These are phyloP conservation scores for Cairina moschata DNA, from an alignment of 2,113 vertebrate species.

Conservation along the genomic window DNA sequence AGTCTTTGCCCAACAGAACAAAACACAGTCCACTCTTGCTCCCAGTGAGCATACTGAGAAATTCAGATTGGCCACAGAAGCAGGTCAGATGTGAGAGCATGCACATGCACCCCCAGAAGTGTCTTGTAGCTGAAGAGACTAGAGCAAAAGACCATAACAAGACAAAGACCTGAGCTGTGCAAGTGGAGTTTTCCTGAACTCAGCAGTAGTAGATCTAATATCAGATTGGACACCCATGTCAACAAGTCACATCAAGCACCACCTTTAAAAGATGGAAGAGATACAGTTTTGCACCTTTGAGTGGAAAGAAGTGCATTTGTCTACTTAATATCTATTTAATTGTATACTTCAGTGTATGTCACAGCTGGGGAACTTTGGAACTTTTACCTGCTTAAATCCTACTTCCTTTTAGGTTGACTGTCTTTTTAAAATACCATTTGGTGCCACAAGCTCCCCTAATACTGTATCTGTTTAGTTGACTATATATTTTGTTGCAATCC, in stretches of 20 bases:
- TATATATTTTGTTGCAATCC: not conserved
- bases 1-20: not conserved
- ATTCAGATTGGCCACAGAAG: not conserved
- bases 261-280: not conserved
- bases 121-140: not conserved
- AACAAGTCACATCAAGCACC: not conserved
- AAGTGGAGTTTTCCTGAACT: not conserved
- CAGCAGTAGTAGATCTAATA: not conserved
- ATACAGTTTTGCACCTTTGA: not conserved
- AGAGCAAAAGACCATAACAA: not conserved
- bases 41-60: not conserved
- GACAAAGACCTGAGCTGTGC: not conserved
- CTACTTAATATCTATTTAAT: not conserved
- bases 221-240: not conserved
- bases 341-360: not conserved
- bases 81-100: not conserved
- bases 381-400: not conserved
- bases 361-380: accelerated
- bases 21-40: not conserved
- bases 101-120: not conserved
- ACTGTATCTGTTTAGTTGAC: not conserved
- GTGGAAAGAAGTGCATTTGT: not conserved
- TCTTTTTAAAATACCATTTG: not conserved
- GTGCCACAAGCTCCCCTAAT: not conserved
- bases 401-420: not conserved